Evolutionary conservation across 2,113 vertebrate species (phyloP), one percentile per base, ranked within the genome.

Genomic region (Tenrec ecaudatus): DNA sequence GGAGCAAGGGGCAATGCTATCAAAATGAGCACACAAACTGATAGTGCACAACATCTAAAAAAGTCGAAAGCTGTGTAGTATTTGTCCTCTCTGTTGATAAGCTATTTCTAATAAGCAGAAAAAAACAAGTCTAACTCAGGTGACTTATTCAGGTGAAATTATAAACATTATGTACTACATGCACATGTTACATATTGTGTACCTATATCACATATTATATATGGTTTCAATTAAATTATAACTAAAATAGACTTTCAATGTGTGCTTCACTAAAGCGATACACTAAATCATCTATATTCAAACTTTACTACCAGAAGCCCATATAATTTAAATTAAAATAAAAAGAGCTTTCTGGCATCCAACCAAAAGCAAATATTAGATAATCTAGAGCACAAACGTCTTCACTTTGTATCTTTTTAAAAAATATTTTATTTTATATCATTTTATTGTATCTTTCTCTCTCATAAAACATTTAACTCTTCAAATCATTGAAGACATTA

Each of bases 1-100:
- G 93, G 94, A 95, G 87, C 79, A 96, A 89, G 0, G 97, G 95
- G 79, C 23, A 36, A 86, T 68, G 80, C 94, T 92, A 96, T 96
- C 95, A 97, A 57, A 68, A 88, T 58, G 94, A 95, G 66, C 90
- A 97, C 73, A 2, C 14, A 94, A 85, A 69, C 85, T 27, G 94
- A 95, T 66, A 76, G 85, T 88, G 83, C 95, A 87, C 73, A 95
- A 60, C 27, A 25, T 20, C 36, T 77, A n/a, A 82, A 83, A 88
- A 66, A 85, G 64, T 76, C 47, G 66, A 68, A 20, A 73, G 36
- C 15, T 66, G 20, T 25, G 23, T 11, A 31, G 1, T 68, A 89
- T 27, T 69, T 79, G 36, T n/a, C 22, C 25, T 36, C 40, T 86
- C 53, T 94, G 38, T 53, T 71, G 66, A 78, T 88, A 64, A 84